A percentile compares a stretch with the other conserved stretches of the same genome.
These are phyloP conservation scores for Urosaurus nigricauda DNA, from an alignment of 2,797 vertebrate genomes.

Conservation along the genomic window DNA sequence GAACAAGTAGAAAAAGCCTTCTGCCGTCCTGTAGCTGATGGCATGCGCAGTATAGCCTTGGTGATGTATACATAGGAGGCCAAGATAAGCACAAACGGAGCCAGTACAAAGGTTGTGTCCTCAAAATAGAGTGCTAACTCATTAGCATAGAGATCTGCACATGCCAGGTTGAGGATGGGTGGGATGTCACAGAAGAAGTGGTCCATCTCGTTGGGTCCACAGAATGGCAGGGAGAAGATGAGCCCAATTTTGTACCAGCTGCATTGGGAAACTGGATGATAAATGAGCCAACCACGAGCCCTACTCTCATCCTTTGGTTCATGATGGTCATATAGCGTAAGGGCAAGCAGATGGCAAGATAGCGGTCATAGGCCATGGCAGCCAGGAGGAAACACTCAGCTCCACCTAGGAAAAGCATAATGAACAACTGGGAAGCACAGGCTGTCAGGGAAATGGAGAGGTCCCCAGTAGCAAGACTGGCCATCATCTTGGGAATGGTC, in stretches of 20 bases:
- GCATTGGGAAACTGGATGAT: conserved; percentile 42
- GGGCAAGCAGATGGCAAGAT: conserved; percentile 38
- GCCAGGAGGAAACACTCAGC: conserved; percentile 14
- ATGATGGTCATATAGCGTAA: conserved; percentile 38
- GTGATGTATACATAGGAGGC: conserved; percentile 65
- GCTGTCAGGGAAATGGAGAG: conserved; percentile 2
- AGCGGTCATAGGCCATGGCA: conserved; percentile 35
- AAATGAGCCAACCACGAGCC: conserved; percentile 39
- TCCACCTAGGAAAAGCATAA: conserved; percentile 17
- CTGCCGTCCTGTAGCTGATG: conserved; percentile 57
- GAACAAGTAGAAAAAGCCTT: conserved; percentile 72
- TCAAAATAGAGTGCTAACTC: conserved; percentile 66
- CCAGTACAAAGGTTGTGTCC: conserved; percentile 62
- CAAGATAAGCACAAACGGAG: conserved; percentile 68
- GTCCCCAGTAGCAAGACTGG: neutral
- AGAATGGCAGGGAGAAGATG: conserved; percentile 74
- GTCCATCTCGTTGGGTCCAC: conserved; percentile 66
- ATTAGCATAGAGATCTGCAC: conserved; percentile 66
- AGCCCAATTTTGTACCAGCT: conserved; percentile 38
- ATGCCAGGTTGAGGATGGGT: conserved; percentile 65
- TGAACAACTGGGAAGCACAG: conserved; percentile 25
- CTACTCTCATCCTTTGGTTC: neutral
- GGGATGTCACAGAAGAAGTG: conserved; percentile 73
- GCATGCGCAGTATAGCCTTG: conserved; percentile 61
- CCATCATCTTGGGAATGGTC: conserved; percentile 32